Conservation (phyloP, 2,113 vertebrate species). For the Mesocricetus auratus region DNA sequence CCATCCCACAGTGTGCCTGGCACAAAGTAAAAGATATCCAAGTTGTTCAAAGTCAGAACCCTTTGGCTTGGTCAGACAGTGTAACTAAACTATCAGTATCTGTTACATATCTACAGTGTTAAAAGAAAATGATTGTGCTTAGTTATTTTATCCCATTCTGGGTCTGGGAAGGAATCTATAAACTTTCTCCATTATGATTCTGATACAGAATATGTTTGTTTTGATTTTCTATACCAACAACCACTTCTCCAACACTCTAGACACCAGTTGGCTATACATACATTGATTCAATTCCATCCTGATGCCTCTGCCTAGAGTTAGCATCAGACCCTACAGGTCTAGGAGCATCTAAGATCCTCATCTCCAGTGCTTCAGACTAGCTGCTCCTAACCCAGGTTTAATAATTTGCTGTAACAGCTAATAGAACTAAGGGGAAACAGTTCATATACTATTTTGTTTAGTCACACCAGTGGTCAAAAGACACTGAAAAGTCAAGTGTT, state of each 20-base stretch:
- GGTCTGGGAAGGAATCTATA: neutral
- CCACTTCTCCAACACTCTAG: neutral
- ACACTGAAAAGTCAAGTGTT: neutral
- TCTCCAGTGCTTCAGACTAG: neutral
- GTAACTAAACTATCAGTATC: neutral
- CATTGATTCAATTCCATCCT: neutral
- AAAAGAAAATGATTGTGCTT: neutral
- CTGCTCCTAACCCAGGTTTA: no score
- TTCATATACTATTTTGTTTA: neutral
- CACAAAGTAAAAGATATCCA: fast-evolving
- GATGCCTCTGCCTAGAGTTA: neutral
- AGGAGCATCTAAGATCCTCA: no score
- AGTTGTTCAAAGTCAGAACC: neutral
- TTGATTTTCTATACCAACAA: neutral
- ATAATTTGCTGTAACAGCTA: neutral
- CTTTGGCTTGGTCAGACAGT: neutral
- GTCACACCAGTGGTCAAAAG: neutral
- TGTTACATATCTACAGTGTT: neutral
- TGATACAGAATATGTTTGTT: neutral
- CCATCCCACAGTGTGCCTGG: fast-evolving
- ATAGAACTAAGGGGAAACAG: neutral
- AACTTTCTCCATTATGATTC: neutral
- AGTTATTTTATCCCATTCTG: neutral
- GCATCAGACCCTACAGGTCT: neutral
- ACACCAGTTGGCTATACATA: neutral